A percentile compares a stretch with the other conserved stretches of the same genome.
Conservation (phyloP, 2,797 vertebrate genomes). For the Poeciliopsis turneri region DNA sequence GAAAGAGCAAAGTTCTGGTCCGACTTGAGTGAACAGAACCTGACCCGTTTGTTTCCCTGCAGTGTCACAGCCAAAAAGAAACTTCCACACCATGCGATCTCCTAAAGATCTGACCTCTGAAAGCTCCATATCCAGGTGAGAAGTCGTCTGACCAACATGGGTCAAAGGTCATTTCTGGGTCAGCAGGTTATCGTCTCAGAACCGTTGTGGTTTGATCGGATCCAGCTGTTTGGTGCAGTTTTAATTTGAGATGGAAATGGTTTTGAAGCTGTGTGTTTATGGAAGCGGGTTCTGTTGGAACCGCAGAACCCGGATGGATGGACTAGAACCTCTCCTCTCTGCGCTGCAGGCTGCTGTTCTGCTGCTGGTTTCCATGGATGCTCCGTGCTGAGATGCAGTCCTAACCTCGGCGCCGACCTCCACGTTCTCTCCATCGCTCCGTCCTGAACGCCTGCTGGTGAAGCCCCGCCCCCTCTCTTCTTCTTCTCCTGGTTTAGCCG, state of each 20-base stretch:
- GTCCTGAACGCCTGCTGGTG: constrained; percentile 27
- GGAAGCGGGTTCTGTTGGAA: not conserved
- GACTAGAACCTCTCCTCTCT: not conserved
- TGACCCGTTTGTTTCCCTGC: constrained; percentile 21
- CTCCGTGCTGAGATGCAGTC: constrained; percentile 94
- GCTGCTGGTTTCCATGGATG: constrained; percentile 98
- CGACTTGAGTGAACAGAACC: not conserved
- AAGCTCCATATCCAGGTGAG: constrained; percentile 93
- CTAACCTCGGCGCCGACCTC: constrained; percentile 71
- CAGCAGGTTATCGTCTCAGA: not conserved
- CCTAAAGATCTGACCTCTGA: constrained; percentile 95
- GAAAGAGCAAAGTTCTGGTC: not conserved
- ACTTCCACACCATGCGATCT: constrained; percentile 89
- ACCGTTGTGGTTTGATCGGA: not conserved
- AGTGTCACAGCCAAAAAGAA: constrained; percentile 93
- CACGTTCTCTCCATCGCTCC: constrained; percentile 45
- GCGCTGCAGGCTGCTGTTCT: constrained; percentile 89
- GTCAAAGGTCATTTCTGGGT: not conserved
- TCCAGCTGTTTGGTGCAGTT: not conserved
- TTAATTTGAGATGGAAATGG: not conserved
- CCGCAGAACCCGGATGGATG: not conserved
- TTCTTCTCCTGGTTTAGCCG: constrained; percentile 46
- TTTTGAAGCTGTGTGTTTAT: not conserved
- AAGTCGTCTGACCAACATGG: not conserved
- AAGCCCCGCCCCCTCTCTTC: constrained; percentile 9